Evolutionary conservation across 2,888 invertebrate genomes (phyloP).

Genomic region (Caenorhabditis wallacei): DNA sequence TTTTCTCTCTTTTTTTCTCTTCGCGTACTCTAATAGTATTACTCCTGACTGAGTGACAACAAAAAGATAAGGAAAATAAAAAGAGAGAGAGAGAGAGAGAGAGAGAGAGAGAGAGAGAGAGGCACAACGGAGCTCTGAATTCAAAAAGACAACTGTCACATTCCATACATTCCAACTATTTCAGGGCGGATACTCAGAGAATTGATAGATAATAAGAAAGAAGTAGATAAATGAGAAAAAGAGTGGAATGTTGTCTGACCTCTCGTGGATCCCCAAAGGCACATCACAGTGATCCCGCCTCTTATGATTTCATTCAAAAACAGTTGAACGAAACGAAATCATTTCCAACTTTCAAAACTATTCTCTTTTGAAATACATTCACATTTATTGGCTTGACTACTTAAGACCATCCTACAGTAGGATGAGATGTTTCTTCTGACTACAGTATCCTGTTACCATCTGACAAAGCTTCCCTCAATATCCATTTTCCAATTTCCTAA

Average conservation of each 20-base stretch:
- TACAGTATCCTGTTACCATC: no score
- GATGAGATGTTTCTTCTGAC: no score
- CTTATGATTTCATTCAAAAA: conserved; percentile 46
- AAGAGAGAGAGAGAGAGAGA: conserved; percentile 6
- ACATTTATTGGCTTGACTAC: not conserved
- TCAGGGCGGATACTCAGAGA: conserved; percentile 32
- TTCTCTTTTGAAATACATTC: not conserved
- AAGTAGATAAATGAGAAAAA: conserved; percentile 10
- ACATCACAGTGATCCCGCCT: conserved; percentile 10
- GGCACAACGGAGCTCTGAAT: conserved; percentile 10
- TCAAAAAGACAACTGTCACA: conserved; percentile 43
- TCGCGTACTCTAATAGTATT: conserved; percentile 45
- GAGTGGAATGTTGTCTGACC: conserved; percentile 49
- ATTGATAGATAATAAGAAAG: not conserved
- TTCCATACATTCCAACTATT: conserved; percentile 50
- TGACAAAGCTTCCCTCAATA: no score
- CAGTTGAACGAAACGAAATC: not conserved
- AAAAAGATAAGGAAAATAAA: conserved; percentile 34
- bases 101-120: no score
- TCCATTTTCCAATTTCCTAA: no score
- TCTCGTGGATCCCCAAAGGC: conserved; percentile 29
- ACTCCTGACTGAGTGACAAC: conserved; percentile 40
- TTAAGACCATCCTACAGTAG: no score
- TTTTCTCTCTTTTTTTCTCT: not conserved
- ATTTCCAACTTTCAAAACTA: not conserved